Evolutionary conservation across 2,888 invertebrate species (phyloP), one percentile per base, ranked within the genome.

Genomic region (Drosophila neonasuta): DNA sequence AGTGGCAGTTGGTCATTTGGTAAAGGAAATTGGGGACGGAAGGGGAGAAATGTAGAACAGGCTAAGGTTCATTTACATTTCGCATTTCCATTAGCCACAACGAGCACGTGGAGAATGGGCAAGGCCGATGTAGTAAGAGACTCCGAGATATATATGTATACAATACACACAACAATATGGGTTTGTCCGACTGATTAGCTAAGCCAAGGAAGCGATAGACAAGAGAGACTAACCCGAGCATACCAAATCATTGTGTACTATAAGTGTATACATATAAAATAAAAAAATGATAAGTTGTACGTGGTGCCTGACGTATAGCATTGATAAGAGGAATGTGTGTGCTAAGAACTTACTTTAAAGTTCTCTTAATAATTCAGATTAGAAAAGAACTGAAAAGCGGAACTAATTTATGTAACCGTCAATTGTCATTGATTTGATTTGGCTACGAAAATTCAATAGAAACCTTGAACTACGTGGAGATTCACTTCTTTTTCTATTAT

Each of bases 371-470:
- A 51, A 45, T 34, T 36, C 32, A 9, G 6, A 11, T 15, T 20
- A 32, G n/a, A 24, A 41, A 30, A 39, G 6, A 29, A 46, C 29
- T 13, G n/a, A 17, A 36, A n/a, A n/a, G 36, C 11, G 39, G n/a
- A 42, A 54, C 30, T 11, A 30, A 7, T 68, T 74, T 74, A 74
- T 72, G 64, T 74, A 74, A 74, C 45, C 64, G 72, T 30, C 72
- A 77, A 68, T 74, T 59, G 73, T 52, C 63, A 68, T 60, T 67
- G 51, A 45, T 41, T 15, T 13, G 39, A 41, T 13, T 41, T 7
- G 39, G 39, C 39, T 39, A 41, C 1, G 39, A 41, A 41, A 41
- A 60, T 54, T 34, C 15, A 42, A 34, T 42, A 51, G 10, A 59
- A 39, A 15, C 74, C 74, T 74, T 74, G 74, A 74, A 74, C 77